Evolutionary conservation across 1,140 invertebrate species (phyloP), one percentile per base, ranked within the genome.

Genomic region (Limonius californicus): DNA sequence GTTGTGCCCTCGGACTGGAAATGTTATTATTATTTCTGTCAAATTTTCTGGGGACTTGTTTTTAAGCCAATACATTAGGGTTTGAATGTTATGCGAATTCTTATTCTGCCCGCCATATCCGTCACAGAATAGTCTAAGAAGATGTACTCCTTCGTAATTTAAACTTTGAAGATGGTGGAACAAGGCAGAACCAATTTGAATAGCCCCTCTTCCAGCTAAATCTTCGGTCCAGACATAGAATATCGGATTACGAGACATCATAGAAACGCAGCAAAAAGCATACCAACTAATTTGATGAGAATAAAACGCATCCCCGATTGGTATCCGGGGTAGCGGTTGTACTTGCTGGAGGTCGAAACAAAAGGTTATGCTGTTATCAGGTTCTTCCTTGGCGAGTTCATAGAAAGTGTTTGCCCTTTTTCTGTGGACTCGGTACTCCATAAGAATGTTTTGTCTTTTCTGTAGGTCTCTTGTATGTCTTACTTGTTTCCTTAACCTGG

Each of bases 211-310:
- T 35, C 61, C 59, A 54, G 69, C 67, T 43, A 56, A 35, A 55
- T 65, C 63, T 53, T 71, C 69, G 15, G 60, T 69, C 67, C 69
- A 71, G 12, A 50, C 57, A 53, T 68, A 70, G 56, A 72, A 72
- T 3, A 53, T 43, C 12, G 68, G 71, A n/a, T n/a, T n/a, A n/a
- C n/a, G n/a, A n/a, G n/a, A n/a, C n/a, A n/a, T n/a, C n/a, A n/a
- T n/a, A n/a, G n/a, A n/a, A n/a, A n/a, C n/a, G n/a, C n/a, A n/a
- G n/a, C n/a, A n/a, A n/a, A n/a, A n/a, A n/a, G n/a, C 57, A 57
- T 71, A 71, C n/a, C 63, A 68, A 27, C 66, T 62, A 14, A 71
- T 60, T 59, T 71, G 70, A n/a, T n/a, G n/a, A n/a, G n/a, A n/a
- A n/a, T n/a, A n/a, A n/a, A n/a, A n/a, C n/a, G n/a, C n/a, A n/a